Base-by-base conservation (phyloP, 1,140 invertebrate species). In the Leptoteleia sp. region DNA sequence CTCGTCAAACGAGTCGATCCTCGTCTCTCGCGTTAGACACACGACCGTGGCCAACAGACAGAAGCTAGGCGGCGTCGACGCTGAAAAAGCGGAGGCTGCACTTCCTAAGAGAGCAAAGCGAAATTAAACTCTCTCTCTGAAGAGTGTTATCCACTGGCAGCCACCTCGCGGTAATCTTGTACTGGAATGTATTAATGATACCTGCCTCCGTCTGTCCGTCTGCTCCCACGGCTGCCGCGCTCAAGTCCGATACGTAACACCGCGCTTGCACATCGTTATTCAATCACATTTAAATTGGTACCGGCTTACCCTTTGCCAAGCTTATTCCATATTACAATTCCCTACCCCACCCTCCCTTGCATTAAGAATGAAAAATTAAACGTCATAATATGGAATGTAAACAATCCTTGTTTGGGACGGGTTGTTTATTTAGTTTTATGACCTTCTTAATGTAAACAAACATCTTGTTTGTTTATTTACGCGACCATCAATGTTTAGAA, bases 101-200 rank as follows among this genome's bases (percentile, higher is more conserved):
- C 38, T 38, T 52, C 13, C 4, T 19, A 57, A 68, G 52, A 68
- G 64, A 57, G 65, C 45, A 59, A 59, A 70, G 45, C 54, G 42
- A 70, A 70, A 59, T 59, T 59, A 52, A 59, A 59, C 43, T 42
- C 54, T 70, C 54, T 70, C 65, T 42, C 55, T 43, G 45, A 48
- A 57, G 22, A 33, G 35, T 42, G 42, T 25, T 57, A 68, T 57
- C 52, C 47, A 57, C 19, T 31, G 38, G 45, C n/a, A 29, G 16
- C 45, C 45, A 54, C 11, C 22, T 61, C 65, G 55, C 31, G 38
- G 55, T 71, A 61, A 71, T 71, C 55, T 61, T 59, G 43, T 50
- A 33, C 16, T 17, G 43, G 52, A 70, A 70, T 70, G 65, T 70
- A 50, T 59, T 59, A 59, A 59, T 59, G 65, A 70, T 70, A 70